Percentiles rank a stretch among this genome's conserved stretches.
Evolutionary conservation across 2,797 vertebrate species (phyloP).

Genomic region (Phataginus tricuspis): DNA sequence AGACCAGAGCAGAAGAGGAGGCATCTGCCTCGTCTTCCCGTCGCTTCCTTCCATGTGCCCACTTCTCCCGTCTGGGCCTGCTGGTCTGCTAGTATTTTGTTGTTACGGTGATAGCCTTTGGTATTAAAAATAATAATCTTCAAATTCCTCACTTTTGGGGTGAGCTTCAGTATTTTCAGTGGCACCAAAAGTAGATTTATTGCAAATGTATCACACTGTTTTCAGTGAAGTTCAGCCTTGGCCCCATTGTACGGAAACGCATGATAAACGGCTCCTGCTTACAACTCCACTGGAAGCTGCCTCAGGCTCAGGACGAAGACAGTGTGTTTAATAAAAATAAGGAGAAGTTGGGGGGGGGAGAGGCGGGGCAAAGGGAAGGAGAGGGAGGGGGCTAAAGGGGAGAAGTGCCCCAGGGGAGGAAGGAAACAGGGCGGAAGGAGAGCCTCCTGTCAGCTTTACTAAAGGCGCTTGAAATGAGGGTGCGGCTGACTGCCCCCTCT

Average conservation of each 20-base stretch:
- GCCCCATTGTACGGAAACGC: background rate
- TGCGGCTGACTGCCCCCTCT: background rate
- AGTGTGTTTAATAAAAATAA: background rate
- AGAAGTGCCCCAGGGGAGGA: fast-evolving
- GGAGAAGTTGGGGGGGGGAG: no score
- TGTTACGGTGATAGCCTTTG: background rate
- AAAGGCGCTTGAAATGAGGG: background rate
- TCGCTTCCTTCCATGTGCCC: background rate
- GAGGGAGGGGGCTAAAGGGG: no score
- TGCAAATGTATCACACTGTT: slow-evolving; percentile 6
- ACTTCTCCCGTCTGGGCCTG: background rate
- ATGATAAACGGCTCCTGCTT: background rate
- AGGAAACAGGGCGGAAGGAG: no score
- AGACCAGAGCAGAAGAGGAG: background rate
- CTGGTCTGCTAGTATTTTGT: background rate
- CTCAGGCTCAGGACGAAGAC: background rate
- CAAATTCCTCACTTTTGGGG: background rate
- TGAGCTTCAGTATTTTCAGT: background rate
- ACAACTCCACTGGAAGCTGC: background rate
- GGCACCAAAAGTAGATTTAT: slow-evolving; percentile 26
- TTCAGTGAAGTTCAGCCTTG: slow-evolving; percentile 36
- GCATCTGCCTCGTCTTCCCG: background rate
- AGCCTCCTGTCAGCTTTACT: background rate
- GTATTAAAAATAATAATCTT: background rate
- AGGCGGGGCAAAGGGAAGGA: background rate